Base-by-base conservation (phyloP, 2,888 invertebrate species). In the Mimumesa dahlbomi region DNA sequence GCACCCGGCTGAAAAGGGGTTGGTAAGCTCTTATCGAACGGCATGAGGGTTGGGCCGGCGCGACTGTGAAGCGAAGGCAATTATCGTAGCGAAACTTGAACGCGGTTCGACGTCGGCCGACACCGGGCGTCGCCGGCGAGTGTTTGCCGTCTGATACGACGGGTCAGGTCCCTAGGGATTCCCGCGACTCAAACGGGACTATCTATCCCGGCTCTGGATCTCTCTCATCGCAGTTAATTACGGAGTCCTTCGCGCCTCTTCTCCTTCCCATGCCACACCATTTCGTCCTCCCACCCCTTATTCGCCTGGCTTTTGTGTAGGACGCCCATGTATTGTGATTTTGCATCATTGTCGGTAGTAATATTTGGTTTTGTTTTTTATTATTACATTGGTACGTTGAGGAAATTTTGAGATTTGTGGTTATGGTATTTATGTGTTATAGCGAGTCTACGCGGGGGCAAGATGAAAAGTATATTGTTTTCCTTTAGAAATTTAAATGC, bases 11-110 rank as follows among this genome's bases (percentile, higher is more conserved):
- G 25, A 34, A 56, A 43, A 25, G 40, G 49, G 34, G 25, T 5
- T 3, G 45, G 59, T 31, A 57, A 43, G 38, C 74, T 77, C 81
- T 80, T 73, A 80, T 81, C 78, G 82, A 68, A 68, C 71, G 75
- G 70, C 56, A 77, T 67, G 78, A 79, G 75, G 79, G 85, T 83
- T 82, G 79, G 79, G 79, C n/a, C n/a, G n/a, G 85, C 87, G 84
- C 85, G 79, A 87, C 86, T 86, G 86, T 84, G 84, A 85, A 86
- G 87, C 86, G 84, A 84, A 87, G 84, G 87, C 88, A 88, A 88
- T 88, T 88, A 88, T 88, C 88, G 85, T 84, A 82, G 87, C 87
- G 87, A 87, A 88, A 87, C 86, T 87, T 84, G 88, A 86, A 87
- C 85, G 87, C 61, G 63, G 70, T 52, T 63, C 59, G 70, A 73